Conservation (phyloP, 2,888 invertebrate genomes). For the Sthenelais limicola region DNA sequence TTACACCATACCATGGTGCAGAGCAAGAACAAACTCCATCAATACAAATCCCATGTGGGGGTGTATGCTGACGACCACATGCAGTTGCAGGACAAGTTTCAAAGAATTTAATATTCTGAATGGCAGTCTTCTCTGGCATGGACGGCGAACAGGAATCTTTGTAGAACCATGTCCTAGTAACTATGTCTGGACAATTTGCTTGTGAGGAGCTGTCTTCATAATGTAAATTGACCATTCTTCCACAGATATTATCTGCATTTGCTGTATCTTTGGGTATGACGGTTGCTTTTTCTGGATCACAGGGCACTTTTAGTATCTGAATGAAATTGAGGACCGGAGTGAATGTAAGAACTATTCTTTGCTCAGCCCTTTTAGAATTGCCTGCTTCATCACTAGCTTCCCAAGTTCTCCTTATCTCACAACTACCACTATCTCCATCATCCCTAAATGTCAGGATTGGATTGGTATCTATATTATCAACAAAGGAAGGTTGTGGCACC, state of each 20-base stretch:
- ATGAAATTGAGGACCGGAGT: background rate
- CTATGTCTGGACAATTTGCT: background rate
- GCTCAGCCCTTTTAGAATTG: background rate
- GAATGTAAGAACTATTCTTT: background rate
- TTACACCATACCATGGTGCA: constrained; percentile 54
- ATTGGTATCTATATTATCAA: background rate
- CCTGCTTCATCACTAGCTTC: background rate
- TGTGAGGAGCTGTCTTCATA: background rate
- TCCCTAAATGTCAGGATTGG: background rate
- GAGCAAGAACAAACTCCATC: constrained; percentile 54
- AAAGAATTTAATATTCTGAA: constrained; percentile 43
- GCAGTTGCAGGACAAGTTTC: constrained; percentile 52
- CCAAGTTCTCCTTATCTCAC: background rate
- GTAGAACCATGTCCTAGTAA: background rate
- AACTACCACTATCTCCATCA: background rate
- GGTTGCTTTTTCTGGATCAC: background rate
- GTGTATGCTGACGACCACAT: constrained; percentile 49
- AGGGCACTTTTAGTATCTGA: background rate
- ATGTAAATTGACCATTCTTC: background rate
- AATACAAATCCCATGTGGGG: constrained; percentile 52
- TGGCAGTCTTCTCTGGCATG: background rate
- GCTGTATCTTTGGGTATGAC: background rate
- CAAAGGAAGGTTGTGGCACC: too few relatives aligned
- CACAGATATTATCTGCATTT: constrained; percentile 12
- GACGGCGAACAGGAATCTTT: background rate